phyloP scores from a whole-genome alignment of 2,113 vertebrate genomes.

The Toxostoma redivivum region DNA sequence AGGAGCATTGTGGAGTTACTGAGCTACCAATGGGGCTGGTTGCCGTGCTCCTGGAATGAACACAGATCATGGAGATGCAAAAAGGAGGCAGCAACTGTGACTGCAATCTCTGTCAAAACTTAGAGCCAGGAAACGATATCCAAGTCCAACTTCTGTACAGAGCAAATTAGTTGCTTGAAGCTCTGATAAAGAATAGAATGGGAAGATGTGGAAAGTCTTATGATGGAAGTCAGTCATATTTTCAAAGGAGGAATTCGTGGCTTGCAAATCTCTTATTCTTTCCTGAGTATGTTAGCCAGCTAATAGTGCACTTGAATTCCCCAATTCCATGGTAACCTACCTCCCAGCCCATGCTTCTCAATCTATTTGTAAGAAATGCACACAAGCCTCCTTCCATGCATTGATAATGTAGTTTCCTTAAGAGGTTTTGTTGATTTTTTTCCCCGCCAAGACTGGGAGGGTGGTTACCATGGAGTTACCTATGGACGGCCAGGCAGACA shows the following conservation, averaged over 20 bases:
- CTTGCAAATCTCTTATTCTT: background rate
- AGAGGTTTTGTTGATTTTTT: background rate
- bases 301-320: background rate
- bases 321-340: constrained; percentile 26
- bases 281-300: background rate
- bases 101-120: background rate
- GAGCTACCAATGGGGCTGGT: fast-evolving
- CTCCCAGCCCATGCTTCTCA: background rate
- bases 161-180: background rate
- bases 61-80: background rate
- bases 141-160: background rate
- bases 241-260: background rate
- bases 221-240: background rate
- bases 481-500: background rate
- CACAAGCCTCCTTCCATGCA: background rate
- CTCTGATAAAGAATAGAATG: background rate
- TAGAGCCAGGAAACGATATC: background rate
- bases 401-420: background rate
- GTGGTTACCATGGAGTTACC: constrained; percentile 58
- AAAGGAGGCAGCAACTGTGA: background rate
- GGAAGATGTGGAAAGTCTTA: background rate
- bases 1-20: background rate
- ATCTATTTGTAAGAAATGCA: background rate
- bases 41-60: background rate
- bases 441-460: background rate